Evolutionary conservation across 1,140 invertebrate species (phyloP), one percentile per base, ranked within the genome.

Genomic region (Cyclargus thomasi): DNA sequence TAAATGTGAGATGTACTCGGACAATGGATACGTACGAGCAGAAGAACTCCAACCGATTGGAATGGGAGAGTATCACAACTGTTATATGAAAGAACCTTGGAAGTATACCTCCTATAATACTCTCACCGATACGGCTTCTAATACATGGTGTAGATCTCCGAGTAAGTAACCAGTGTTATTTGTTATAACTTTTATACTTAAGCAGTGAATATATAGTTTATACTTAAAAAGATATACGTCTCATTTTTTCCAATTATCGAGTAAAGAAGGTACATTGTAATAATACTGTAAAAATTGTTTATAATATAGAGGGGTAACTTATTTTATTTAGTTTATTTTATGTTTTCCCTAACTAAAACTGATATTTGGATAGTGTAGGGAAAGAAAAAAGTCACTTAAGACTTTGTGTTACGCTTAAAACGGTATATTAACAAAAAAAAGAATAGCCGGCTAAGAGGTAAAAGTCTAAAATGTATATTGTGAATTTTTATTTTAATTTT

Each of bases 91-190:
- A 53, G 74, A 77, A 11, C 85, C 92, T 67, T 94, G 94, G 93
- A 78, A 90, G 64, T 74, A 92, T 2, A 85, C 88, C 35, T 91
- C 91, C 2, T 92, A 88, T 35, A 90, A 92, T 62, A 91, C 92
- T 0, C 85, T 85, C 59, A 94, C 95, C 0, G 94, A 95, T 71
- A 90, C 92, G 1, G 87, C 94, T 0, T 88, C 90, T 0, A 95
- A 95, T 68, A 94, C 93, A 0, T 94, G 88, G 23, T 88, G 82
- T 53, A 79, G 92, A 23, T 92, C 93, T 11, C 95, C 95, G 63
- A 92, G 93, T 94, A 86, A 72, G 69, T 63, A 53, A 11, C 1
- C 67, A n/a, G n/a, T n/a, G n/a, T n/a, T n/a, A n/a, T n/a, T n/a
- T n/a, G n/a, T n/a, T n/a, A n/a, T n/a, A n/a, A n/a, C n/a, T n/a